These are phyloP conservation scores for Catalaphyllia jardinei DNA, from an alignment of 64 coral and sea anemone species.

Conservation along the genomic window DNA sequence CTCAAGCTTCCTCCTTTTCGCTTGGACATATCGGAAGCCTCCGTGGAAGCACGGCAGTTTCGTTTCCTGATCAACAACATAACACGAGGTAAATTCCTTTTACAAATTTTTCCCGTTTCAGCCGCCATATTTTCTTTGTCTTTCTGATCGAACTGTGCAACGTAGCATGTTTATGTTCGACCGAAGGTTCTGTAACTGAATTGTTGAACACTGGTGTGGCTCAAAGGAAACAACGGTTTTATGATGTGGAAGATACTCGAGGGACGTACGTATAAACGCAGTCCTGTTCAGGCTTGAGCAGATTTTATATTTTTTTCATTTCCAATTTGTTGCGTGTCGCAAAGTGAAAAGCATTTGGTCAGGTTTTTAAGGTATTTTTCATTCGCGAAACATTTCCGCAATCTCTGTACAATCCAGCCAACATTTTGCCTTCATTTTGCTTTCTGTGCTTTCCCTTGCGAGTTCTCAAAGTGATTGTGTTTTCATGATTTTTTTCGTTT, in stretches of 20 bases:
- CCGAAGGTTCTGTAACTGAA: slow-evolving; percentile 43
- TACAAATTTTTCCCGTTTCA: slow-evolving; percentile 2
- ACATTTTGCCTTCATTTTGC: neutral
- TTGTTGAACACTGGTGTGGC: neutral
- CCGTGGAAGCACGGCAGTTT: slow-evolving; percentile 27
- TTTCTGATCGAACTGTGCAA: slow-evolving; percentile 32
- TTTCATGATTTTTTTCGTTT: neutral
- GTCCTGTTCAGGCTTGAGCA: neutral
- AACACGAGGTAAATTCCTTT: slow-evolving; percentile 23
- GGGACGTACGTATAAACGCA: neutral
- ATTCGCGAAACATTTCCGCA: neutral
- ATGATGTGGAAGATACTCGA: neutral
- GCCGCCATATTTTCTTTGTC: slow-evolving; percentile 38
- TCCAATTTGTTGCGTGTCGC: slow-evolving; percentile 18
- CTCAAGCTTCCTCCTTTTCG: slow-evolving; percentile 20
- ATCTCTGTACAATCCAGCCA: neutral
- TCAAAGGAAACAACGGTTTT: neutral
- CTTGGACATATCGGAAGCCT: slow-evolving; percentile 45
- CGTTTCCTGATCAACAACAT: slow-evolving; percentile 27
- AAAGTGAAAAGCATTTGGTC: neutral
- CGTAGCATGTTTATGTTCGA: neutral
- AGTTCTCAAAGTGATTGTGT: neutral
- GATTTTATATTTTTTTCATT: neutral
- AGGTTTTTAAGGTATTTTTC: neutral
- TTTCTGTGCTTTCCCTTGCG: neutral